Evolutionary conservation across 2,888 invertebrate genomes (phyloP).

Genomic region (Oscheius sp.): DNA sequence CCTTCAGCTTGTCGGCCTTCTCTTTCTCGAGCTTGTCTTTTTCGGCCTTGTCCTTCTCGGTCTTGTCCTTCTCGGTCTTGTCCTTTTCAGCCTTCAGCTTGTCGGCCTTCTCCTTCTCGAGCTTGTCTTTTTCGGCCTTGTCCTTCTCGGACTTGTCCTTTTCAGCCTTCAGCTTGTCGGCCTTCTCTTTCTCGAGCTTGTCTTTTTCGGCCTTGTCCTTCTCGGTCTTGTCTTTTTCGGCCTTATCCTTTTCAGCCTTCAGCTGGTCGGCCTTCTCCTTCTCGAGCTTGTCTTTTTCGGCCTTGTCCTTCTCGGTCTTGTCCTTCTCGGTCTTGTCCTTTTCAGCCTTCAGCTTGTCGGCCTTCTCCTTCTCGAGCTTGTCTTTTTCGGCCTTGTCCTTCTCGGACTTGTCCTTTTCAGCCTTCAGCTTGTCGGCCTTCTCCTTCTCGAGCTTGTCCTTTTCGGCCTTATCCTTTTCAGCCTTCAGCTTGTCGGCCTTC

Average conservation of each 20-base stretch:
- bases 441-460: constrained; percentile 27
- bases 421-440: constrained; percentile 22
- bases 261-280: constrained; percentile 13
- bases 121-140: constrained; percentile 4
- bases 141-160: constrained; percentile 19
- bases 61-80: constrained; percentile 13
- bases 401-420: constrained; percentile 11
- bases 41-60: constrained; percentile 21
- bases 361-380: constrained; percentile 24
- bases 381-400: constrained; percentile 22
- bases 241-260: constrained; percentile 16
- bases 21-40: constrained; percentile 20
- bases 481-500: constrained; percentile 24
- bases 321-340: constrained; percentile 15
- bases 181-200: neutral
- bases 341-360: constrained; percentile 17
- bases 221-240: constrained; percentile 14
- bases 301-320: constrained; percentile 19
- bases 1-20: constrained; percentile 22
- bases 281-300: constrained; percentile 15
- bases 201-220: constrained; percentile 26
- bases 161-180: constrained; percentile 13
- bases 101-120: constrained; percentile 23
- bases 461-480: constrained; percentile 22
- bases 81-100: constrained; percentile 9